Percentiles rank a stretch among this genome's conserved stretches.
Evolutionary conservation across 2,888 invertebrate genomes (phyloP).

Genomic region (Drosophila quinaria): DNA sequence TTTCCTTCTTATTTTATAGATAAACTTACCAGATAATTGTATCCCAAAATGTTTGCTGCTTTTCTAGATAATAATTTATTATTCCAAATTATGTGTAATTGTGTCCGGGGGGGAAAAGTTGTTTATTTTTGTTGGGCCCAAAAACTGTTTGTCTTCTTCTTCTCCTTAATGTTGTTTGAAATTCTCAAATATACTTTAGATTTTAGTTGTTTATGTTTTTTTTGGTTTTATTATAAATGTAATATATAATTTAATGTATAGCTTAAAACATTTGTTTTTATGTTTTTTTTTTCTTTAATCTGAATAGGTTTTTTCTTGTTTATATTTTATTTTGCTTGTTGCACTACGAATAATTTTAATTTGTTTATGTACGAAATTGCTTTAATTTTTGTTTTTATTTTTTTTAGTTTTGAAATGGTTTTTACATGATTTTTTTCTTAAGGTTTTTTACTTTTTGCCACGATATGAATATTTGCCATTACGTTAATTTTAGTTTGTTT

Average conservation of each 20-base stretch:
- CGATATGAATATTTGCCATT: constrained; percentile 75
- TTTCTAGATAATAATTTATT: constrained; percentile 4
- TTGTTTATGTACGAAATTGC: constrained; percentile 60
- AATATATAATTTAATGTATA: constrained; percentile 65
- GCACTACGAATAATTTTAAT: constrained; percentile 67
- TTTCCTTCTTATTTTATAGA: too few species aligned
- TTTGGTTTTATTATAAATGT: constrained; percentile 51
- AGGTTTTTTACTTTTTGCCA: constrained; percentile 57
- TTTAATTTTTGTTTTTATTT: constrained; percentile 24
- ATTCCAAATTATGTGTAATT: constrained; percentile 23
- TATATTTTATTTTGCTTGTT: constrained; percentile 32
- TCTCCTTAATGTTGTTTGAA: constrained; percentile 39
- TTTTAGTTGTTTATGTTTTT: constrained; percentile 28
- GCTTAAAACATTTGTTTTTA: constrained; percentile 57
- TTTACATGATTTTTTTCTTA: constrained; percentile 53
- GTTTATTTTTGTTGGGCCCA: constrained; percentile 46
- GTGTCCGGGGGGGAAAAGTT: constrained; percentile 34
- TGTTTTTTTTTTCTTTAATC: constrained; percentile 23
- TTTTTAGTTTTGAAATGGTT: constrained; percentile 50
- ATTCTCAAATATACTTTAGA: constrained; percentile 60
- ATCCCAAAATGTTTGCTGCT: constrained; percentile 30
- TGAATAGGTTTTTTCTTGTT: constrained; percentile 51
- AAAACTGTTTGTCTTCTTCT: constrained; percentile 43
- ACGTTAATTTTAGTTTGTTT: constrained; percentile 53
- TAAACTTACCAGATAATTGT: constrained; percentile 42